Conservation (phyloP, 2,888 invertebrate genomes). For the Julus scanicus region DNA sequence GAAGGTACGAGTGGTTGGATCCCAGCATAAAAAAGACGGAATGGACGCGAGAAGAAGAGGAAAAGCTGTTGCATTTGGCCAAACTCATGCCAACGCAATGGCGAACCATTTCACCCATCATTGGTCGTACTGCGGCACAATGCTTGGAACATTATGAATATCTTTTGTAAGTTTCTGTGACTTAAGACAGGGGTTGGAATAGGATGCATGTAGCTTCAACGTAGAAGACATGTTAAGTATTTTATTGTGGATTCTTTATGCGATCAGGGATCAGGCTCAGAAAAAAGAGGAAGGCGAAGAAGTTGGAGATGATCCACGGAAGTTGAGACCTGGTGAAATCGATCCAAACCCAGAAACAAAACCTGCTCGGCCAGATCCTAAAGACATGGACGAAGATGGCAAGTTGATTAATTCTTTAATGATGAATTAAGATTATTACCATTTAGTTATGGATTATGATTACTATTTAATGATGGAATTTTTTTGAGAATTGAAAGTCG, state of each 20-base stretch:
- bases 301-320: constrained; percentile 88
- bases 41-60: constrained; percentile 99
- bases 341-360: constrained; percentile 99
- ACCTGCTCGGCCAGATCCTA: constrained; percentile 98
- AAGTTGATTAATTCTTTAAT: constrained; percentile 59
- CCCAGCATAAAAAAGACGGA: constrained; percentile 99
- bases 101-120: constrained; percentile 99
- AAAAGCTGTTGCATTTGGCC: constrained; percentile 95
- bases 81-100: constrained; percentile 99
- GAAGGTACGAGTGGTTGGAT: constrained; percentile 94
- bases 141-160: constrained; percentile 98
- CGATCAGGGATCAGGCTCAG: constrained; percentile 90
- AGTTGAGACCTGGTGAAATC: constrained; percentile 98
- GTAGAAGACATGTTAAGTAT: too few relatives aligned
- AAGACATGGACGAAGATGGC: constrained; percentile 99
- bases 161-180: constrained; percentile 76
- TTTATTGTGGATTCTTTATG: neutral
- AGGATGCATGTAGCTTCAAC: too few relatives aligned
- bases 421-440: neutral
- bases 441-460: neutral
- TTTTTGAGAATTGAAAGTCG: too few relatives aligned
- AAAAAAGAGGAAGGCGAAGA: constrained; percentile 96
- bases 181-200: too few relatives aligned
- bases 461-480: neutral
- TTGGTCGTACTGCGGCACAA: constrained; percentile 98